These are phyloP conservation scores for Ptilorrhoa leucosticta DNA, from an alignment of 2,113 vertebrate species.

Conservation along the genomic window DNA sequence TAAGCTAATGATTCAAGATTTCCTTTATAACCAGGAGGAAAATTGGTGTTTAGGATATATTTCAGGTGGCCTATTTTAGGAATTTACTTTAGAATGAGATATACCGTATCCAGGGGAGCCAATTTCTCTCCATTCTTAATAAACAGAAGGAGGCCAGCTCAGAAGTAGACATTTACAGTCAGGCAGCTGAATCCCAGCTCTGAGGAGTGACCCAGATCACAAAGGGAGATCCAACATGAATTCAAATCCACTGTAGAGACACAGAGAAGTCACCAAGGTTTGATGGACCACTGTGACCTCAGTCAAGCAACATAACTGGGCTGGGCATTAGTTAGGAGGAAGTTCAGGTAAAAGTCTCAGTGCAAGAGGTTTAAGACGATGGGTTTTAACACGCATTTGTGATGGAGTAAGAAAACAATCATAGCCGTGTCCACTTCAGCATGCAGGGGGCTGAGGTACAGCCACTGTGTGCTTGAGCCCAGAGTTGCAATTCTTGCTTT, in stretches of 20 bases:
- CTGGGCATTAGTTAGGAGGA: neutral
- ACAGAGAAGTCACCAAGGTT: neutral
- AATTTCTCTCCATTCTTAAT: neutral
- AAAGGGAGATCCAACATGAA: neutral
- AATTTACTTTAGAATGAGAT: neutral
- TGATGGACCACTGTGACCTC: neutral
- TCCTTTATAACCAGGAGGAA: neutral
- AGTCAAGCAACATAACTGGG: neutral
- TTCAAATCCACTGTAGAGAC: neutral
- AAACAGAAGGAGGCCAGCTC: neutral
- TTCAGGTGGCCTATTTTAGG: neutral
- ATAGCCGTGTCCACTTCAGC: neutral
- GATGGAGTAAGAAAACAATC: neutral
- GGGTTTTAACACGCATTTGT: neutral
- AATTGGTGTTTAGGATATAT: neutral
- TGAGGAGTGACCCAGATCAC: neutral
- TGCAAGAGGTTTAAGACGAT: neutral
- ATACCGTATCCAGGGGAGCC: rapidly evolving
- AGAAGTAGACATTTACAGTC: neutral
- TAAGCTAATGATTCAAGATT: neutral
- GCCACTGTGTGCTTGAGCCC: neutral
- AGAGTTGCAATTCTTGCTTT: neutral
- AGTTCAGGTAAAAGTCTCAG: neutral
- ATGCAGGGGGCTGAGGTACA: neutral
- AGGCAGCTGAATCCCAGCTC: neutral